Conservation (phyloP, 2,113 vertebrate species). For the Egretta garzetta region DNA sequence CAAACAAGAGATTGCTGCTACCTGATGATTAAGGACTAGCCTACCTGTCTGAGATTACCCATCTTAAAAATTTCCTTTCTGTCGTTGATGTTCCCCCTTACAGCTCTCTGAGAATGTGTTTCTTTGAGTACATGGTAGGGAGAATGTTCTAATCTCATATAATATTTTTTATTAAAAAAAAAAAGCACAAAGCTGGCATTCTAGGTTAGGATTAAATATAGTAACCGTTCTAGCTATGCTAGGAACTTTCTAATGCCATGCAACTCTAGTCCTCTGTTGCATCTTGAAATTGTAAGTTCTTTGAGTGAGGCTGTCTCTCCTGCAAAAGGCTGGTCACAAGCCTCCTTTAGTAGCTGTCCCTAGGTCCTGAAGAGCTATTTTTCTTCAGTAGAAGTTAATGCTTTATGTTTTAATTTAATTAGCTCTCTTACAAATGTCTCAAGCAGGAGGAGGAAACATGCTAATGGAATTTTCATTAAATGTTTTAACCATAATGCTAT, state of each 20-base stretch:
- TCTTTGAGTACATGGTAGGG: not conserved
- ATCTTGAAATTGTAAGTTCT: not conserved
- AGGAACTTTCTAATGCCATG: not conserved
- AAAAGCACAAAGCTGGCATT: not conserved
- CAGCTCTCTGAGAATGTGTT: rapidly evolving
- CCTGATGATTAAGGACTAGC: not conserved
- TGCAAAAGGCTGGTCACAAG: not conserved
- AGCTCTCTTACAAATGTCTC: not conserved
- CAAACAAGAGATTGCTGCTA: not conserved
- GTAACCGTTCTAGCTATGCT: not conserved
- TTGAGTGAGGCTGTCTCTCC: not conserved
- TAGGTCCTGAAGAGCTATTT: not conserved
- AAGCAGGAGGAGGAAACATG: not conserved
- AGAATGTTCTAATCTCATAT: not conserved
- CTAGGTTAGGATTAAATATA: not conserved
- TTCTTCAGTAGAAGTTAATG: not conserved
- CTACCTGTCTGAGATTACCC: not conserved
- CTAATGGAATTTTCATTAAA: not conserved
- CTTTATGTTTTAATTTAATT: not conserved
- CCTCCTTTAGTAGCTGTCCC: not conserved
- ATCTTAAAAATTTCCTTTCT: not conserved
- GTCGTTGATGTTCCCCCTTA: not conserved
- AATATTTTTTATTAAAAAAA: not conserved
- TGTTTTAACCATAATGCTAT: not conserved
- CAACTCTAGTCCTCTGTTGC: not conserved